A percentile compares a stretch with the other conserved stretches of the same genome.
These are phyloP conservation scores for Calidris pygmaea DNA, from an alignment of 2,113 vertebrate species.

Conservation along the genomic window DNA sequence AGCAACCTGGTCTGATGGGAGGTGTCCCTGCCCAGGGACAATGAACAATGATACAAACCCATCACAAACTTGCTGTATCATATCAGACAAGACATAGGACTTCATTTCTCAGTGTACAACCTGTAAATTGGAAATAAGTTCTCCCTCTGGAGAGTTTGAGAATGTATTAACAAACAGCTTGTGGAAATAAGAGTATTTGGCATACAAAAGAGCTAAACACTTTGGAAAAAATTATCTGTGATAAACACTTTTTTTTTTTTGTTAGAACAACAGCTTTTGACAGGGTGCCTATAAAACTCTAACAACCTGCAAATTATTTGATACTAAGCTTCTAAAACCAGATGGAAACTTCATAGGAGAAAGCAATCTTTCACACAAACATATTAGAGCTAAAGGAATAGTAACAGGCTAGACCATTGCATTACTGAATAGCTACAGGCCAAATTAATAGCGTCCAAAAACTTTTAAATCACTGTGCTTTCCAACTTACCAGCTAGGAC, in stretches of 20 bases:
- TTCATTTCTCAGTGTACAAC: neutral
- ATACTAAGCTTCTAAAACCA: neutral
- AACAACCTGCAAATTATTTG: neutral
- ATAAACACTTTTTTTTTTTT: neutral
- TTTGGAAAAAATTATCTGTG: neutral
- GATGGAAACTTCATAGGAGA: neutral
- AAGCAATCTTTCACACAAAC: neutral
- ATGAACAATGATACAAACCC: too few relatives aligned
- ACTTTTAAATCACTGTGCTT: neutral
- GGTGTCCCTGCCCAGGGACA: neutral
- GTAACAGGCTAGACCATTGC: neutral
- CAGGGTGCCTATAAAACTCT: neutral
- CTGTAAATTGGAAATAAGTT: neutral
- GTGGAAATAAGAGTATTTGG: neutral
- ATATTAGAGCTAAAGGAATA: neutral
- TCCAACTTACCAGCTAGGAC: conserved; percentile 80
- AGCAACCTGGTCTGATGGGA: neutral
- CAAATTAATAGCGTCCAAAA: neutral
- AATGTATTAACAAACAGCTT: neutral
- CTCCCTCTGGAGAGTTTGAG: neutral
- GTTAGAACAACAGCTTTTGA: neutral
- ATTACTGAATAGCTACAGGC: neutral
- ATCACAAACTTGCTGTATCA: neutral
- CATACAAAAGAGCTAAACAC: neutral
- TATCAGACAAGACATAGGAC: neutral